Evolutionary conservation across 1,140 invertebrate species (phyloP).

Genomic region (Luehdorfia chinensis): DNA sequence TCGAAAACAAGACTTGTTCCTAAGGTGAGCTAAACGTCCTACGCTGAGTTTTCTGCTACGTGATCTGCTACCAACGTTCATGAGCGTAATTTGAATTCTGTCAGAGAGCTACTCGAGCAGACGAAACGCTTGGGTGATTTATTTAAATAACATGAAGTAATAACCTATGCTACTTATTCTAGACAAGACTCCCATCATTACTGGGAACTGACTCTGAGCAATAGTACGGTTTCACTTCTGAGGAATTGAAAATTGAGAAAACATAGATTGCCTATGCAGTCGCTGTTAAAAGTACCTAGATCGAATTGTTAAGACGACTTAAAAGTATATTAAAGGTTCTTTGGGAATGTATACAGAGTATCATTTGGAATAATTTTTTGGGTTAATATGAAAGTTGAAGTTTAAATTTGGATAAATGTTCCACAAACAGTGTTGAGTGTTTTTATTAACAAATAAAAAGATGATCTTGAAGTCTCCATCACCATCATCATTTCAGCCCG

Average conservation of each 20-base stretch:
- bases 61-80: background rate
- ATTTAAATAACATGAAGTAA: constrained; percentile 6
- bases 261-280: background rate
- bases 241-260: background rate
- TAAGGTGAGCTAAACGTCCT: background rate
- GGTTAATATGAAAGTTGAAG: too few relatives aligned
- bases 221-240: background rate
- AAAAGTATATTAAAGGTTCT: too few relatives aligned
- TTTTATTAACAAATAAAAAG: too few relatives aligned
- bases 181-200: constrained; percentile 7
- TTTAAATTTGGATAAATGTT: too few relatives aligned
- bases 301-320: too few relatives aligned
- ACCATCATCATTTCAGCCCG: too few relatives aligned
- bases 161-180: constrained; percentile 6
- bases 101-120: background rate
- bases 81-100: constrained; percentile 5
- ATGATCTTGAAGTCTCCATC: too few relatives aligned
- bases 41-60: constrained; percentile 12
- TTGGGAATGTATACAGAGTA: too few relatives aligned
- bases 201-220: constrained; percentile 3
- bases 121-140: constrained; percentile 3
- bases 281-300: background rate
- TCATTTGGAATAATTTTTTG: too few relatives aligned
- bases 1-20: background rate
- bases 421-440: too few relatives aligned